A percentile compares a stretch with the other conserved stretches of the same genome.
phyloP scores from a whole-genome alignment of 2,888 invertebrate species.

The Oscheius sp. region DNA sequence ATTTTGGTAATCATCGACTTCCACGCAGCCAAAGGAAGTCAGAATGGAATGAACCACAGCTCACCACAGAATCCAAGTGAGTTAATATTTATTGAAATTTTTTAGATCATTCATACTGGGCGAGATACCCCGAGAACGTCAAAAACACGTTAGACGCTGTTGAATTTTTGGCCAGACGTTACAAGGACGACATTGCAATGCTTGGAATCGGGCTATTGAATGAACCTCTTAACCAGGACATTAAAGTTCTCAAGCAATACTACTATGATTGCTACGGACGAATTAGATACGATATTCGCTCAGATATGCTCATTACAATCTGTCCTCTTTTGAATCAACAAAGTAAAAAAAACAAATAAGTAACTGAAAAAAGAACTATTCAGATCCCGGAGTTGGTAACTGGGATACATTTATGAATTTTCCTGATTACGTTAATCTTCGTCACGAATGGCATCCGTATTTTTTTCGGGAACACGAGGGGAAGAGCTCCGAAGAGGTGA shows the following conservation, averaged over 20 bases:
- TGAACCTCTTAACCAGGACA: background rate
- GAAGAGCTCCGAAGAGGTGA: too few species aligned
- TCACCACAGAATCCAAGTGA: background rate
- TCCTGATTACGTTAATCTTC: background rate
- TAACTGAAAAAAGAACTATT: background rate
- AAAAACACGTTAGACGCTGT: slow-evolving; percentile 2
- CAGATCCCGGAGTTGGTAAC: background rate
- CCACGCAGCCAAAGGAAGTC: slow-evolving; percentile 9
- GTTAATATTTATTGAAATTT: background rate
- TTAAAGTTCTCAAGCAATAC: slow-evolving; percentile 5
- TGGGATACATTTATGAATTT: background rate
- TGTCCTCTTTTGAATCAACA: slow-evolving; percentile 9
- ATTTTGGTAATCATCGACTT: background rate
- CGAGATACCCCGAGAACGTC: background rate
- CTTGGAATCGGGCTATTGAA: slow-evolving; percentile 17
- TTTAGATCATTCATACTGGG: background rate
- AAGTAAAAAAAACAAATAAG: background rate
- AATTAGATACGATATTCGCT: background rate
- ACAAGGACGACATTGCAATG: background rate
- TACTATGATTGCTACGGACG: slow-evolving; percentile 20
- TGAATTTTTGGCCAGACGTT: background rate
- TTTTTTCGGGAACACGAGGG: background rate
- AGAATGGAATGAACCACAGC: slow-evolving; percentile 14
- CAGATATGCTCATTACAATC: background rate
- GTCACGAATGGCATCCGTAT: slow-evolving; percentile 10